phyloP scores from a whole-genome alignment of 2,797 vertebrate species.

The Galaxias olidus region DNA sequence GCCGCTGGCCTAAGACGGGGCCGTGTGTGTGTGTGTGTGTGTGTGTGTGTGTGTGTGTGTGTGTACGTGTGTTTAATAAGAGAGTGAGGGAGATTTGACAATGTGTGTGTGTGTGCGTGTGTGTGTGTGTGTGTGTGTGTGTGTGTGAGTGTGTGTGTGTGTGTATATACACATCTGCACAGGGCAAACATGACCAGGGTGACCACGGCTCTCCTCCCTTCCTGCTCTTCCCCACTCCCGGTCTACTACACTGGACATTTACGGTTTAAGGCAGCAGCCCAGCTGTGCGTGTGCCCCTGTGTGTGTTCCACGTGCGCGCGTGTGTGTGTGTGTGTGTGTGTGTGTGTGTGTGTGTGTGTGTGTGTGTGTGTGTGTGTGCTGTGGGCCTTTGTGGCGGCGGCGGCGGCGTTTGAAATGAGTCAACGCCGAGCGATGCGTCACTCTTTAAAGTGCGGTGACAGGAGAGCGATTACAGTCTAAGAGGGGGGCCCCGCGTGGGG shows the following conservation, averaged over 20 bases:
- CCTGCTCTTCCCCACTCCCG: too few species aligned
- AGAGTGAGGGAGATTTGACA: background rate
- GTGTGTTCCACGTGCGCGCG: slow-evolving; percentile 6
- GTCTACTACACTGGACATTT: background rate
- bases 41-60: background rate
- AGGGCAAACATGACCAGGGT: background rate
- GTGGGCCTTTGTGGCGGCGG: background rate
- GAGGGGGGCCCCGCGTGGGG: slow-evolving; percentile 2
- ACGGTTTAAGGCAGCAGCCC: background rate
- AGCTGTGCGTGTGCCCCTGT: slow-evolving; percentile 1
- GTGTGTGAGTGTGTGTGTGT: background rate
- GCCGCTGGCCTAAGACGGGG: background rate
- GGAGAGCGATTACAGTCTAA: slow-evolving; percentile 1
- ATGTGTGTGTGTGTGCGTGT: background rate
- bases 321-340: background rate
- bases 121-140: background rate
- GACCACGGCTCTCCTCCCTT: background rate
- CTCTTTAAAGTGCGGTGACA: slow-evolving; percentile 14
- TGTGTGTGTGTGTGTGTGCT: background rate
- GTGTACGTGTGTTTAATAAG: background rate
- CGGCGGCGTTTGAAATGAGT: too few species aligned
- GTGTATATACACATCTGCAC: background rate
- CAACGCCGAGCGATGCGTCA: too few species aligned
- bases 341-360: slow-evolving; percentile 13
- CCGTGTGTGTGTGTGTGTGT: slow-evolving; percentile 4